Conservation (phyloP, 2,888 invertebrate genomes). For the Tolmerus cingulatus region DNA sequence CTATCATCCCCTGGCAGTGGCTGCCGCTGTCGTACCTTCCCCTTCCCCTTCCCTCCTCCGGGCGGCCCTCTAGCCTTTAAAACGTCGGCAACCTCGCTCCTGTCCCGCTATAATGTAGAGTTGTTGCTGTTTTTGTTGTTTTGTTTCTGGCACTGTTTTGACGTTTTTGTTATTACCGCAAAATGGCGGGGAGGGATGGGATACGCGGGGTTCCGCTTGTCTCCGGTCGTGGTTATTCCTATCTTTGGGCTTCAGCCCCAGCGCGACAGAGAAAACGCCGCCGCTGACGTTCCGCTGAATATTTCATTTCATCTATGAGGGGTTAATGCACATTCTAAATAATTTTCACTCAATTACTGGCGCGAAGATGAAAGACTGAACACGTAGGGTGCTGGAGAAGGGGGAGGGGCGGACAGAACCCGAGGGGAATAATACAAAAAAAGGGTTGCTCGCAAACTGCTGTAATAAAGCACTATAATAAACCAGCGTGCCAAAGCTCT, state of each 20-base stretch:
- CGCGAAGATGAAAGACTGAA: neutral
- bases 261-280: neutral
- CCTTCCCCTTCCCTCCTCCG: neutral
- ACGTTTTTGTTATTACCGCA: neutral
- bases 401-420: neutral
- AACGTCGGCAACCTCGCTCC: neutral
- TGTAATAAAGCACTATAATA: neutral
- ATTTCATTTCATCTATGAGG: conserved; percentile 40
- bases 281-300: conserved; percentile 16
- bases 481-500: neutral
- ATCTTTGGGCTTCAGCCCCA: neutral
- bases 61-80: neutral
- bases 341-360: conserved; percentile 41
- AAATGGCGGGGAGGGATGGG: neutral
- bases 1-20: conserved; percentile 21
- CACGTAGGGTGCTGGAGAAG: neutral
- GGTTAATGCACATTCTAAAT: conserved; percentile 40
- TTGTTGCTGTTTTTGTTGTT: neutral
- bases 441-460: conserved; percentile 6
- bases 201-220: neutral
- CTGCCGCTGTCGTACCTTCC: neutral
- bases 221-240: neutral
- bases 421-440: neutral
- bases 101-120: neutral
- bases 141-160: neutral